A percentile compares a stretch with the other conserved stretches of the same genome.
phyloP scores from a whole-genome alignment of 2,888 invertebrate species.

The Melieria picta region DNA sequence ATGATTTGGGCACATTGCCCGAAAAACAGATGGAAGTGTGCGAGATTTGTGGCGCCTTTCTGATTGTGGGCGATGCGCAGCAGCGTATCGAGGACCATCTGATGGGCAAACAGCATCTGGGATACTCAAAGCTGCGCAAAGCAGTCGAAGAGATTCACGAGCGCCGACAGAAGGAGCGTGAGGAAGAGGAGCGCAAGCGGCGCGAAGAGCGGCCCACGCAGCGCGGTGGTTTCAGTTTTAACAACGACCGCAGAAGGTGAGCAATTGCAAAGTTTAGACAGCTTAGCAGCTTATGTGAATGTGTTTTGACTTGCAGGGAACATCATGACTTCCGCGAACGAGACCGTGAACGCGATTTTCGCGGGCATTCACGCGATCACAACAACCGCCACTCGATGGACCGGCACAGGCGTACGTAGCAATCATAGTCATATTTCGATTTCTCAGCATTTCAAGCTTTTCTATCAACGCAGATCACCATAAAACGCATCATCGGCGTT shows the following conservation, averaged over 20 bases:
- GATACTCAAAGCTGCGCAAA: conserved; percentile 77
- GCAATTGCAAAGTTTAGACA: not conserved
- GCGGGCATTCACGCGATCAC: conserved; percentile 59
- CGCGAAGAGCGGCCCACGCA: conserved; percentile 54
- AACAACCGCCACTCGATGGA: conserved; percentile 53
- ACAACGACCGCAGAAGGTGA: conserved; percentile 54
- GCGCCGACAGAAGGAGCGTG: conserved; percentile 72
- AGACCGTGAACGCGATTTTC: conserved; percentile 52
- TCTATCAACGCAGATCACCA: conserved; percentile 51
- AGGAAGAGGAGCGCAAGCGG: conserved; percentile 68
- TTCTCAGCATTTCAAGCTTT: conserved; percentile 10
- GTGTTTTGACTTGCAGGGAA: conserved; percentile 44
- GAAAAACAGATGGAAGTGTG: conserved; percentile 99
- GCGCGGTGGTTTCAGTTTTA: conserved; percentile 42
- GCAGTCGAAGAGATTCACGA: conserved; percentile 76
- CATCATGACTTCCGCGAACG: conserved; percentile 35
- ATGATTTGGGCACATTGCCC: conserved; percentile 86
- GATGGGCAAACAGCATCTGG: conserved; percentile 98
- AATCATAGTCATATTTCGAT: conserved; percentile 6
- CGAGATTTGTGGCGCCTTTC: conserved; percentile 96
- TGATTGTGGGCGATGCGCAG: conserved; percentile 99
- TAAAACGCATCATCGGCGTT: conserved; percentile 54
- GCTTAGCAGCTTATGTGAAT: not conserved
- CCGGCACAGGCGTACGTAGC: conserved; percentile 56
- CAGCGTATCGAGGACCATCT: conserved; percentile 97